Evolutionary conservation across 2,888 invertebrate genomes (phyloP).

Genomic region (Acrocyrtus sp.): DNA sequence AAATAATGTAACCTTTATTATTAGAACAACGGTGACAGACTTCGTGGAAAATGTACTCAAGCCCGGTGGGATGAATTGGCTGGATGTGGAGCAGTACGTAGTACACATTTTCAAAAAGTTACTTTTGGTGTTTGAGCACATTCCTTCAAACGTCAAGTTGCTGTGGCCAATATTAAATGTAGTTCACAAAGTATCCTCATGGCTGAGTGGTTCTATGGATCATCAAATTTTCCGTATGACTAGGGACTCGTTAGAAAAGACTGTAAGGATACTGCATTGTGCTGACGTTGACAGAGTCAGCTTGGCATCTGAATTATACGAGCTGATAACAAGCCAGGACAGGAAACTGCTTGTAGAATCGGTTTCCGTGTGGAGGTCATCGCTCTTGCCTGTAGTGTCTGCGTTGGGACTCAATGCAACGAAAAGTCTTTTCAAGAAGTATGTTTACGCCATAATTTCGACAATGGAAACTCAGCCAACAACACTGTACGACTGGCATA

Average conservation of each 20-base stretch:
- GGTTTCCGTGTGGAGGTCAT: slow-evolving; percentile 25
- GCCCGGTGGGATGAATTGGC: slow-evolving; percentile 9
- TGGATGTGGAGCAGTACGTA: slow-evolving; percentile 20
- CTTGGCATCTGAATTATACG: slow-evolving; percentile 21
- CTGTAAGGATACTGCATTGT: neutral
- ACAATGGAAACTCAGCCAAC: slow-evolving; percentile 8
- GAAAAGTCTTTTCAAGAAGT: slow-evolving; percentile 49
- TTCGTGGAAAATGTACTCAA: slow-evolving; percentile 13
- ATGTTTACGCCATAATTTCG: slow-evolving; percentile 46
- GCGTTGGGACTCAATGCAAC: slow-evolving; percentile 23
- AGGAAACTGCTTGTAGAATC: slow-evolving; percentile 10
- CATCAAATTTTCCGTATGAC: slow-evolving; percentile 8
- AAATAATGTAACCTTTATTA: slow-evolving; percentile 8
- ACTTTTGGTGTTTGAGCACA: slow-evolving; percentile 17
- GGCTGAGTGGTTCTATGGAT: neutral
- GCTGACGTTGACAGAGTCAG: slow-evolving; percentile 1
- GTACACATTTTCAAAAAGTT: slow-evolving; percentile 16
- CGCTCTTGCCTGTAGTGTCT: slow-evolving; percentile 50
- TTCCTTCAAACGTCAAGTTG: neutral
- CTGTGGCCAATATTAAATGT: neutral
- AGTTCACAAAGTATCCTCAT: slow-evolving; percentile 5
- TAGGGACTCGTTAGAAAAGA: slow-evolving; percentile 14
- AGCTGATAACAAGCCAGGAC: slow-evolving; percentile 7
- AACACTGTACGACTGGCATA: slow-evolving; percentile 36
- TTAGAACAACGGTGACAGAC: neutral